Evolutionary conservation across 2,113 vertebrate species (phyloP), one percentile per base, ranked within the genome.

Genomic region (Fulmarus glacialis): DNA sequence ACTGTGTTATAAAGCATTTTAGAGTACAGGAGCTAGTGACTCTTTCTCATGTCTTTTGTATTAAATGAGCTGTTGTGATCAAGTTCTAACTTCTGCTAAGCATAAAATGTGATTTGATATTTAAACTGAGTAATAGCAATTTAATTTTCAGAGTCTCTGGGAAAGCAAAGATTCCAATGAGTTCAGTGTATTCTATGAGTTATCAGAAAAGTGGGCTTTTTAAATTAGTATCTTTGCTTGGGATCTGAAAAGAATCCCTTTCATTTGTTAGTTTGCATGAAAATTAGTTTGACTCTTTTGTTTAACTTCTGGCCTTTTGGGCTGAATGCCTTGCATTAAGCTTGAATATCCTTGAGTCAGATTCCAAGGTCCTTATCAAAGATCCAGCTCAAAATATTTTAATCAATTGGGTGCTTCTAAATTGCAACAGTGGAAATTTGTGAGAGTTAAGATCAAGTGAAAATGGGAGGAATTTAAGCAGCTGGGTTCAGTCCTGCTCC

Each of bases 381-480:
- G 67, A 86, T 62, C 47, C 38, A 78, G 55, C 21, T 71, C 13
- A 78, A 88, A 93, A 78, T 74, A 72, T 89, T 78, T 75, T 67
- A 86, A 89, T 87, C 81, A 92, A 20, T 21, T 74, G 55, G 11
- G 7, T 83, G 38, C 50, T 90, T 77, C 53, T 77, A 11, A 77
- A 77, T 47, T 50, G 59, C 50, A 83, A 34, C 12, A 67, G 48
- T 67, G 9, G 23, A 92, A 93, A 86, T 92, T 67, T 82, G 38
- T 52, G 63, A 90, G n/a, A 64, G 62, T 90, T 78, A 83, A 91
- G 81, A 90, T 29, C 58, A 77, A 91, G 62, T 45, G 70, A 93
- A 94, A 95, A 82, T 8, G 34, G 59, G 67, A 95, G 64, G 63
- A 95, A 91, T 94, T 91, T 95, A 95, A 91, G 52, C 45, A 84